Evolutionary conservation across 2,888 invertebrate species (phyloP).

Genomic region (Tipula lateralis): DNA sequence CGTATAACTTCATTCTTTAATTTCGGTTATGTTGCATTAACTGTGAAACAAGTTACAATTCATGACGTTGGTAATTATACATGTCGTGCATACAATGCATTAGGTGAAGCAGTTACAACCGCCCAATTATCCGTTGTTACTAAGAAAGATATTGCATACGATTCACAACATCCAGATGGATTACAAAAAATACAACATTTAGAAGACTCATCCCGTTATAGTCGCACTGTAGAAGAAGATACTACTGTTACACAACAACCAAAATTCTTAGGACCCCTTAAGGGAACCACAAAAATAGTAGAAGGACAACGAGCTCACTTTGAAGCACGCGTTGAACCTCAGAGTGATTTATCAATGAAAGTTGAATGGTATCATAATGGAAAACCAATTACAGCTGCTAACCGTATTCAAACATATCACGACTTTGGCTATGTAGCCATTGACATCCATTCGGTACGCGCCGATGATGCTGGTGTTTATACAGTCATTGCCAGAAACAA

Average conservation of each 20-base stretch:
- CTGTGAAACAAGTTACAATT: conserved; percentile 83
- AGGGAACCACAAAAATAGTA: conserved; percentile 87
- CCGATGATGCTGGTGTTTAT: conserved; percentile 90
- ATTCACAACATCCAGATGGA: conserved; percentile 88
- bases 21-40: conserved; percentile 90
- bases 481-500: conserved; percentile 89
- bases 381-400: conserved; percentile 79
- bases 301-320: conserved; percentile 94
- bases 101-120: conserved; percentile 78
- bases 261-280: conserved; percentile 80
- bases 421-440: conserved; percentile 97
- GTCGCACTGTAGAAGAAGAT: conserved; percentile 66
- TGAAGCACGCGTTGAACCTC: conserved; percentile 91
- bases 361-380: conserved; percentile 98
- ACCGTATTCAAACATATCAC: conserved; percentile 88
- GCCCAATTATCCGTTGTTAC: conserved; percentile 80
- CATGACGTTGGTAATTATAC: conserved; percentile 88
- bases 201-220: conserved; percentile 75
- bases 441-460: conserved; percentile 86
- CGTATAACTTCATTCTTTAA: conserved; percentile 90
- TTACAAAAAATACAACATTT: conserved; percentile 85
- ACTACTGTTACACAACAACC: conserved; percentile 73
- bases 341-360: conserved; percentile 86
- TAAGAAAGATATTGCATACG: conserved; percentile 79
- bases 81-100: conserved; percentile 79